Conservation (phyloP, 2,797 vertebrate genomes). For the Enteromius mattozi region DNA sequence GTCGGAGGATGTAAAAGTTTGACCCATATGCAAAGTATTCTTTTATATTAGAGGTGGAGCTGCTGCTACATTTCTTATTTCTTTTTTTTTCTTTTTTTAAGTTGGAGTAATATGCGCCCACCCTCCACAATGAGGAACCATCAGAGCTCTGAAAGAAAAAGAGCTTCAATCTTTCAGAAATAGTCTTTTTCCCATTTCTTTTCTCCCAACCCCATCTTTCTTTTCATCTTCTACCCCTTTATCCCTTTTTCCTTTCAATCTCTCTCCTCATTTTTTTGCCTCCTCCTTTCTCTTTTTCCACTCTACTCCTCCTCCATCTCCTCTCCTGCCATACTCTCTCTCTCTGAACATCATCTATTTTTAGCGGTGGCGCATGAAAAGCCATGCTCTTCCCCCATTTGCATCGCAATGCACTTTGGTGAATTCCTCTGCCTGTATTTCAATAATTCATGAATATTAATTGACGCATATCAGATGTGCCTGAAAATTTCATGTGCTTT, state of each 20-base stretch:
- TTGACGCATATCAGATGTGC: slow-evolving; percentile 45
- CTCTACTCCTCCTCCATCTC: not conserved
- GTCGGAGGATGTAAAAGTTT: slow-evolving; percentile 18
- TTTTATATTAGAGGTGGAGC: slow-evolving; percentile 8
- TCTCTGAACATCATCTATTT: slow-evolving; percentile 46
- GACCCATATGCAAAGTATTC: slow-evolving; percentile 8
- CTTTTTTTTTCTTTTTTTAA: not conserved
- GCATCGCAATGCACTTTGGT: slow-evolving; percentile 46
- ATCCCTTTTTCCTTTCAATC: slow-evolving; percentile 51
- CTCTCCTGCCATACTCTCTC: not conserved
- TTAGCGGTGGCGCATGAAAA: slow-evolving; percentile 37
- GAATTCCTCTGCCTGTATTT: slow-evolving; percentile 36
- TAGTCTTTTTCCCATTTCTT: not conserved
- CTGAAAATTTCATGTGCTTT: slow-evolving; percentile 42
- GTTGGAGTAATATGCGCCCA: not conserved
- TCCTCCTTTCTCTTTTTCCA: slow-evolving; percentile 2
- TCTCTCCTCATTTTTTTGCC: slow-evolving; percentile 31
- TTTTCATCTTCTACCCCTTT: slow-evolving; percentile 49
- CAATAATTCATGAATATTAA: slow-evolving; percentile 63
- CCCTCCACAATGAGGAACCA: slow-evolving; percentile 8
- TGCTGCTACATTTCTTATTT: not conserved
- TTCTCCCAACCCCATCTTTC: slow-evolving; percentile 33
- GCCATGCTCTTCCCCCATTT: slow-evolving; percentile 42
- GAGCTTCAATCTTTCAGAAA: not conserved
- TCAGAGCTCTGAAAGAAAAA: slow-evolving; percentile 54